Base-by-base conservation (phyloP, 2,113 vertebrate species). In the Pelvicachromis taeniatus region DNA sequence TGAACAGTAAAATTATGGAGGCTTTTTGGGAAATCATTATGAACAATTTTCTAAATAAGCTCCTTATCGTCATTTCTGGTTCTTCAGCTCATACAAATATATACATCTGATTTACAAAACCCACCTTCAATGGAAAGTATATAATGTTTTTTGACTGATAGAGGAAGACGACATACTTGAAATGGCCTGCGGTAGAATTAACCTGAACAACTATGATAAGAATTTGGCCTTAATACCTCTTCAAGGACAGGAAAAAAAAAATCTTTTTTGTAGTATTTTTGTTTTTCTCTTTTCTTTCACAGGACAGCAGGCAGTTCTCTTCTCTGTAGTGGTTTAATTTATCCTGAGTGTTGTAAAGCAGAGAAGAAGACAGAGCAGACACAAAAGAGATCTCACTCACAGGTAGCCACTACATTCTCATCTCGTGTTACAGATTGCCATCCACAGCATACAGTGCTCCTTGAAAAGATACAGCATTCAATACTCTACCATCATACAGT, bases 1-100 rank as follows among this genome's bases (percentile, higher is more conserved):
- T 97, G 96, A 97, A 92, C 95, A 95, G 90, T 93, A 94, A 96
- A 97, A 97, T 95, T 95, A 97, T 96, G 95, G 89, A 96, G 94
- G 87, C 94, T 91, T 80, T 93, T 89, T 77, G 84, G 85, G 78
- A 86, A 91, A 88, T 94, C 77, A 89, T 87, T 90, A 87, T 83
- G 50, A 89, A 80, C 80, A 89, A 50, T 90, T 84, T 83, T 80
- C 63, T 59, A 88, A 89, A 88, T 86, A 81, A 78, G 56, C 58
- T 70, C 80, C 82, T 84, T 31, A 50, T 85, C 42, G 26, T 58
- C 31, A 58, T 78, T 63, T 84, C 35, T 75, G 29, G 82, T 84
- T 68, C 56, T 63, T 83, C 77, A 82, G 77, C 78, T 85, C n/a
- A 61, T 16, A 78, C 11, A 65, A 55, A 81, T 77, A 17, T 21